phyloP scores from a whole-genome alignment of 2,797 vertebrate species.

The Mallotus villosus region DNA sequence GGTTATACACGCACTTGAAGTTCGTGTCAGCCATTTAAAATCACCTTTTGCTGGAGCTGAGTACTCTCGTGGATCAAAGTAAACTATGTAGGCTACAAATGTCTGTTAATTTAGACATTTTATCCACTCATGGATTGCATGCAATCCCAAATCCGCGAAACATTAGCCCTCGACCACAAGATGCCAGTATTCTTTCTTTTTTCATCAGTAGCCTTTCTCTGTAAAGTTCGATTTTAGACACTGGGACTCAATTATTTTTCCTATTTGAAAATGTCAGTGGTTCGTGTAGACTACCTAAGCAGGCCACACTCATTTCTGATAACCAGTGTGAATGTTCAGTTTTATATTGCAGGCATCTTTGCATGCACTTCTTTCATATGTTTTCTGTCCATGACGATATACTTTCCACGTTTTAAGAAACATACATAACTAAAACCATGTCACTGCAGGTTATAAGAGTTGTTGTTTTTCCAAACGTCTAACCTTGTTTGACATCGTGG shows the following conservation, averaged over 20 bases:
- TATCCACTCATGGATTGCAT: too few relatives aligned
- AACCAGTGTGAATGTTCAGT: too few relatives aligned
- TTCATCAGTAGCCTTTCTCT: neutral
- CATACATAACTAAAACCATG: neutral
- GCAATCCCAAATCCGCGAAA: neutral
- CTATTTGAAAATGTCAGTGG: neutral
- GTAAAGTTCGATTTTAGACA: neutral
- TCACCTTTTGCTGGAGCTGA: neutral
- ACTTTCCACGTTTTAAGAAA: neutral
- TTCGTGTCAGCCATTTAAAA: too few relatives aligned
- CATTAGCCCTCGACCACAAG: conserved; percentile 35
- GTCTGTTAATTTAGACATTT: neutral
- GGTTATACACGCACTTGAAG: too few relatives aligned
- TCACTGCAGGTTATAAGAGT: neutral
- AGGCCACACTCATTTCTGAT: too few relatives aligned
- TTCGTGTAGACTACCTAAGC: too few relatives aligned
- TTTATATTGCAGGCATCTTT: too few relatives aligned
- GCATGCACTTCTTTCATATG: too few relatives aligned
- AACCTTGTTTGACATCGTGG: neutral
- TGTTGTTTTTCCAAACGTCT: neutral
- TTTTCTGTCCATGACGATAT: neutral
- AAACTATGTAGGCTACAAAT: neutral
- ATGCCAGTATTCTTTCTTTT: conserved; percentile 36
- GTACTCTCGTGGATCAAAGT: neutral
- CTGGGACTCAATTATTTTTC: neutral